Conservation (phyloP, 2,888 invertebrate genomes). For the Lasioglossum marginatum region DNA sequence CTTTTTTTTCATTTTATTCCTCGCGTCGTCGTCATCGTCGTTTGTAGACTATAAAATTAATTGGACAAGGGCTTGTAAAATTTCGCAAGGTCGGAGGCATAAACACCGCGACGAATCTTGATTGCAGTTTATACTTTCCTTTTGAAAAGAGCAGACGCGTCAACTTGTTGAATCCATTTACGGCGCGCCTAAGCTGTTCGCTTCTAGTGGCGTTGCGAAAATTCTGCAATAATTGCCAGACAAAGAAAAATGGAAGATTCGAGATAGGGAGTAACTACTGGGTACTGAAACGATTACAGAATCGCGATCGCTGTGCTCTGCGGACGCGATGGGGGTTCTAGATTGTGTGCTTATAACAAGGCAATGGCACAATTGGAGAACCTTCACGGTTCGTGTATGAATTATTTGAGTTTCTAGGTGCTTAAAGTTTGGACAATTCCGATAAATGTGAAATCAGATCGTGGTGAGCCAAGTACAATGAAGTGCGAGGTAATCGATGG, state of each 20-base stretch:
- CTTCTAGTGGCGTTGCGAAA: not conserved
- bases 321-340: not conserved
- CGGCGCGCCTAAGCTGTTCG: not conserved
- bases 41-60: conserved; percentile 1
- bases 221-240: not conserved
- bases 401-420: too few relatives aligned
- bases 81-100: not conserved
- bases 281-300: not conserved
- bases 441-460: too few relatives aligned
- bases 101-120: conserved; percentile 10
- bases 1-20: not conserved
- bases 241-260: not conserved
- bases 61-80: conserved; percentile 12
- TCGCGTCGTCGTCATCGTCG: not conserved
- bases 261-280: not conserved
- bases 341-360: not conserved
- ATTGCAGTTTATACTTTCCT: not conserved
- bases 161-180: not conserved
- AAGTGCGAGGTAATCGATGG: too few relatives aligned
- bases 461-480: too few relatives aligned
- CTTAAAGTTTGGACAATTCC: too few relatives aligned
- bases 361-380: not conserved
- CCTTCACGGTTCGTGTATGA: too few relatives aligned
- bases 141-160: conserved; percentile 2
- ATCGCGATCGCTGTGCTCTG: not conserved